Percentiles rank a stretch among this genome's conserved stretches.
Evolutionary conservation across 1,140 invertebrate species (phyloP).

Genomic region (honey bee (Apis mellifera)): Amel_HAv3.1 CM009932.2:14187501-14188000

Average conservation of each 20-base stretch:
- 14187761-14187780: slow-evolving; percentile 39
- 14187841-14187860: slow-evolving; percentile 69
- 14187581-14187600: background rate
- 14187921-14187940: slow-evolving; percentile 2
- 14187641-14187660: background rate
- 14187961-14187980: slow-evolving; percentile 38
- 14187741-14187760: no score
- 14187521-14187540: background rate
- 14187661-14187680: background rate
- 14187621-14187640: background rate
- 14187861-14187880: slow-evolving; percentile 77
- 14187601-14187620: background rate
- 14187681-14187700: background rate
- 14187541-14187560: background rate
- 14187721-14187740: background rate
- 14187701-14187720: background rate
- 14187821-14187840: slow-evolving; percentile 67
- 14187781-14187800: slow-evolving; percentile 27
- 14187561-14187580: slow-evolving; percentile 26
- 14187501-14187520: slow-evolving; percentile 15
- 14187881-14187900: slow-evolving; percentile 78
- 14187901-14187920: slow-evolving; percentile 68
- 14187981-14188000: slow-evolving; percentile 57
- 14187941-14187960: slow-evolving; percentile 11
- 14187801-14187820: background rate